phyloP scores from a whole-genome alignment of 1,140 invertebrate genomes.

The Halictus rubicundus region DNA sequence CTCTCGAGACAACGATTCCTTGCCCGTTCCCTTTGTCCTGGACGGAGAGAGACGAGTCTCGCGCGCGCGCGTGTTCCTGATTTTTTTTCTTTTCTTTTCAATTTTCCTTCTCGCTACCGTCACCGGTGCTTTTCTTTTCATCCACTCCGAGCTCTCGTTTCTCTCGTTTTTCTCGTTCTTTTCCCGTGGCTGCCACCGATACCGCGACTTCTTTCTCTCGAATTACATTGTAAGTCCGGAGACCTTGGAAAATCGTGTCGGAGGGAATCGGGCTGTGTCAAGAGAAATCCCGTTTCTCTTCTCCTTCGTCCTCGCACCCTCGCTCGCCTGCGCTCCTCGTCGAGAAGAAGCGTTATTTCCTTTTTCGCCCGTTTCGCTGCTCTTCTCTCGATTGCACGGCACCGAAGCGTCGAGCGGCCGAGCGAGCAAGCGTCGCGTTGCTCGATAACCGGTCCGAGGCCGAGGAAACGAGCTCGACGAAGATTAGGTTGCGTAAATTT shows the following conservation, averaged over 20 bases:
- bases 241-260: conserved; percentile 42
- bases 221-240: conserved; percentile 34
- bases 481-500: background rate
- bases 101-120: conserved; percentile 33
- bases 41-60: too few relatives aligned
- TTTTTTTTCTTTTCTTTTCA: background rate
- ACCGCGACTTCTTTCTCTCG: background rate
- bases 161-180: background rate
- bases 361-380: background rate
- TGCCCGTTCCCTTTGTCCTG: background rate
- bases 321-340: too few relatives aligned
- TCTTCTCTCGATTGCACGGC: conserved; percentile 9
- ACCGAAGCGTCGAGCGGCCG: conserved; percentile 28
- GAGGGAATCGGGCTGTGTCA: conserved; percentile 35
- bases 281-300: conserved; percentile 19
- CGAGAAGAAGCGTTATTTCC: background rate
- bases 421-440: conserved; percentile 3
- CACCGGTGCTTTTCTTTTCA: conserved; percentile 35
- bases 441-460: conserved; percentile 5
- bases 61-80: background rate
- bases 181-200: background rate
- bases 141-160: conserved; percentile 22
- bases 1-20: conserved; percentile 27
- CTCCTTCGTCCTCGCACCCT: background rate
- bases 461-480: conserved; percentile 6